Evolutionary conservation across 2,888 invertebrate genomes (phyloP).

Genomic region (Eupithecia insigniata): DNA sequence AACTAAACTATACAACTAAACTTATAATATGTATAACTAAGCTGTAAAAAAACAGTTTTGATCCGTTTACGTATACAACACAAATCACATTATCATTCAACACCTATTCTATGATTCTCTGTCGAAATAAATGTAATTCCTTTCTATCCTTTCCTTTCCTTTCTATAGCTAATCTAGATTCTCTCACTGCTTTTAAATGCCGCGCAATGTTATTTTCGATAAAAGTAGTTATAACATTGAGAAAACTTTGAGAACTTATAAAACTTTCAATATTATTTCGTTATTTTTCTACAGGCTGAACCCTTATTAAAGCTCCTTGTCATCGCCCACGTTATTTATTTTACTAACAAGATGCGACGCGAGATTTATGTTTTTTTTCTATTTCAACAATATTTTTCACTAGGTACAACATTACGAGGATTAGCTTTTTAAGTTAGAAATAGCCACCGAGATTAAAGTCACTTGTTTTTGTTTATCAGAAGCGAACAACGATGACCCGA

Average conservation of each 20-base stretch:
- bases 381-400: slow-evolving; percentile 43
- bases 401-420: neutral
- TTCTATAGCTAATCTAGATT: neutral
- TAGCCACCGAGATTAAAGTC: slow-evolving; percentile 1
- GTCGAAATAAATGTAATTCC: neutral
- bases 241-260: neutral
- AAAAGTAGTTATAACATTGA: no score
- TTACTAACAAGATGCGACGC: slow-evolving; percentile 43
- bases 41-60: no score
- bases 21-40: no score
- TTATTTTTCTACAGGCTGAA: neutral
- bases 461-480: neutral
- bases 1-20: no score
- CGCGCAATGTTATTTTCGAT: no score
- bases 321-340: slow-evolving; percentile 40
- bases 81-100: no score
- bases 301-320: slow-evolving; percentile 38
- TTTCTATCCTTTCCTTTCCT: neutral
- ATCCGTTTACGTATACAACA: no score
- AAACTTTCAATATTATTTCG: neutral
- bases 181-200: neutral
- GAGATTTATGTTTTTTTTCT: slow-evolving; percentile 49
- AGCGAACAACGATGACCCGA: neutral
- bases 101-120: neutral
- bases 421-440: slow-evolving; percentile 13